Evolutionary conservation across 2,797 vertebrate species (phyloP).

Genomic region (Acanthurus lineatus): DNA sequence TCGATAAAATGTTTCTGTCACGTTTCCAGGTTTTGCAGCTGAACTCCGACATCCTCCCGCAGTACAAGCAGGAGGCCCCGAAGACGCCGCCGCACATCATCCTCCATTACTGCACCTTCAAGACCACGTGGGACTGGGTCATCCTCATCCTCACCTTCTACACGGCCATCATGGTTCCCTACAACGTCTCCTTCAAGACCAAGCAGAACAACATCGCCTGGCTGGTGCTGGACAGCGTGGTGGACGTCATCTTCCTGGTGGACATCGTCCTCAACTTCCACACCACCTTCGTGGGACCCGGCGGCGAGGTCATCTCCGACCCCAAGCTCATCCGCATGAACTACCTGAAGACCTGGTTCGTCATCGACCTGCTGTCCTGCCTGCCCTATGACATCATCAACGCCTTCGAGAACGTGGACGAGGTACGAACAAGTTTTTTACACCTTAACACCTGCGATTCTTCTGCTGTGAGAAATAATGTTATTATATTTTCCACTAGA

Average conservation of each 20-base stretch:
- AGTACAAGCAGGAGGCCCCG: constrained; percentile 97
- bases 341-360: constrained; percentile 97
- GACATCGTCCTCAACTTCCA: constrained; percentile 98
- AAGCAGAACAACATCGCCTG: constrained; percentile 97
- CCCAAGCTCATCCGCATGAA: constrained; percentile 97
- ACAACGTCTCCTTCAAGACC: constrained; percentile 96
- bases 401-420: constrained; percentile 96
- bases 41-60: constrained; percentile 97
- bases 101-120: constrained; percentile 96
- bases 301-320: constrained; percentile 96
- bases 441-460: too few species aligned
- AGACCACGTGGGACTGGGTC: constrained; percentile 98
- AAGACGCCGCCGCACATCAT: constrained; percentile 98
- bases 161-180: constrained; percentile 96
- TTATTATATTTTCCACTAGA: too few species aligned
- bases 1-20: too few species aligned
- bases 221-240: constrained; percentile 96
- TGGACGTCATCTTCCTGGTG: constrained; percentile 96
- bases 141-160: constrained; percentile 98
- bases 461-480: too few species aligned
- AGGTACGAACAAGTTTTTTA: too few species aligned
- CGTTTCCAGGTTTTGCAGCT: constrained; percentile 92
- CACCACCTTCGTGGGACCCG: constrained; percentile 95
- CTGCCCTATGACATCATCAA: constrained; percentile 98
- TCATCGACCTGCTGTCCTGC: constrained; percentile 96